Evolutionary conservation across 2,888 invertebrate genomes (phyloP).

Genomic region (Xestobium rufovillosum): DNA sequence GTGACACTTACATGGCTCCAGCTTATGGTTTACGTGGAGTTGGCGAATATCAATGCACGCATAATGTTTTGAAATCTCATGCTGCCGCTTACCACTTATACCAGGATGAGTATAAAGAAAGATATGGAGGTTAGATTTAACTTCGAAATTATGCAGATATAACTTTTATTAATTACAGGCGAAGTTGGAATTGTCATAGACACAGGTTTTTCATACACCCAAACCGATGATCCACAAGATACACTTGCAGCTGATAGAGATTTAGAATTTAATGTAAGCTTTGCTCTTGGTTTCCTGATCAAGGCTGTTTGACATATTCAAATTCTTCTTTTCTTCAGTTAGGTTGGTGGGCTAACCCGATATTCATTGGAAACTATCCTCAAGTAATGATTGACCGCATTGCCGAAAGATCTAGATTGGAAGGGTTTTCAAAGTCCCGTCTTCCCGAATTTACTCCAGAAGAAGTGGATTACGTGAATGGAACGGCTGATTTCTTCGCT

Average conservation of each 20-base stretch:
- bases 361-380: constrained; percentile 62
- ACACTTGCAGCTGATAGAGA: constrained; percentile 48
- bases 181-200: constrained; percentile 53
- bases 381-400: constrained; percentile 53
- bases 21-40: constrained; percentile 46
- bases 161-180: constrained; percentile 51
- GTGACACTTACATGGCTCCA: constrained; percentile 42
- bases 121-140: constrained; percentile 27
- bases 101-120: constrained; percentile 42
- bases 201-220: constrained; percentile 50
- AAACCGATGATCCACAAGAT: constrained; percentile 45
- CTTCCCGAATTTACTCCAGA: constrained; percentile 52
- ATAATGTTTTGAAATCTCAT: constrained; percentile 58
- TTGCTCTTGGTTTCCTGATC: no score
- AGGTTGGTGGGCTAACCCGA: constrained; percentile 62
- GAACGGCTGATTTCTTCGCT: constrained; percentile 64
- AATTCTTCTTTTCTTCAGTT: constrained; percentile 44
- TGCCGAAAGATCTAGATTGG: constrained; percentile 47
- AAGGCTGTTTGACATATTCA: no score
- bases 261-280: constrained; percentile 50
- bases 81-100: constrained; percentile 55
- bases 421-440: constrained; percentile 52
- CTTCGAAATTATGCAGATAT: no score
- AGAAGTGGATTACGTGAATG: constrained; percentile 52
- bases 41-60: constrained; percentile 55